These are phyloP conservation scores for Paedocypris sp. DNA, from an alignment of 2,113 vertebrate species.

Conservation along the genomic window DNA sequence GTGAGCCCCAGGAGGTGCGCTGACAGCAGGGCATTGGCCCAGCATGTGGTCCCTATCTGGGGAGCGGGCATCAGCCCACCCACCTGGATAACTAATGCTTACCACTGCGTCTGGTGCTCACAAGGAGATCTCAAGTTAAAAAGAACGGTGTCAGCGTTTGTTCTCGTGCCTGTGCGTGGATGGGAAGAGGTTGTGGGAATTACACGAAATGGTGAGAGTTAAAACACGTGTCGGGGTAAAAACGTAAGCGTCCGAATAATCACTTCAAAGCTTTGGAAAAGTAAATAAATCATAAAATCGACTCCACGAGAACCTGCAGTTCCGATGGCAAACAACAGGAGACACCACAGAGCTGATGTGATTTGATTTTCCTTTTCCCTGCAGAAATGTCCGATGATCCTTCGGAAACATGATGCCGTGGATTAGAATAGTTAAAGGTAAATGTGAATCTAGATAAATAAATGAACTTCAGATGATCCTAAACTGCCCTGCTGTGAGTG, in stretches of 20 bases:
- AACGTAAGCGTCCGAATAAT: no score
- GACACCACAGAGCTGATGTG: constrained; percentile 24
- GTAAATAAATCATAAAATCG: not conserved
- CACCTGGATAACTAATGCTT: constrained; percentile 26
- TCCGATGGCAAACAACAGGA: constrained; percentile 19
- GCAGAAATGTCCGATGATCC: not conserved
- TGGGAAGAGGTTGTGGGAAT: not conserved
- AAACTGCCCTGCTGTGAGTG: not conserved
- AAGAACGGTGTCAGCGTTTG: not conserved
- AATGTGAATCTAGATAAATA: not conserved
- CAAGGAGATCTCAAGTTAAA: constrained; percentile 11
- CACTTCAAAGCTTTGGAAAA: not conserved
- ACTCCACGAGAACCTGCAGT: not conserved
- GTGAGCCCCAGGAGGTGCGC: not conserved
- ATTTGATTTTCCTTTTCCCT: not conserved
- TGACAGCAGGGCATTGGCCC: constrained; percentile 21
- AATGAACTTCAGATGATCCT: not conserved
- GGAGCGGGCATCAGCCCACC: constrained; percentile 11
- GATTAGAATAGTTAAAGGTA: not conserved
- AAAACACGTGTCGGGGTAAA: no score
- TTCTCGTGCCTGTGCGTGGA: not conserved
- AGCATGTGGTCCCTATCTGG: constrained; percentile 18
- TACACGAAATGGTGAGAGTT: not conserved
- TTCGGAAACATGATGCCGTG: not conserved
- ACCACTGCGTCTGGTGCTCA: constrained; percentile 1